A percentile compares a stretch with the other conserved stretches of the same genome.
Conservation (phyloP, 2,888 invertebrate species). For the Cephus spinipes region DNA sequence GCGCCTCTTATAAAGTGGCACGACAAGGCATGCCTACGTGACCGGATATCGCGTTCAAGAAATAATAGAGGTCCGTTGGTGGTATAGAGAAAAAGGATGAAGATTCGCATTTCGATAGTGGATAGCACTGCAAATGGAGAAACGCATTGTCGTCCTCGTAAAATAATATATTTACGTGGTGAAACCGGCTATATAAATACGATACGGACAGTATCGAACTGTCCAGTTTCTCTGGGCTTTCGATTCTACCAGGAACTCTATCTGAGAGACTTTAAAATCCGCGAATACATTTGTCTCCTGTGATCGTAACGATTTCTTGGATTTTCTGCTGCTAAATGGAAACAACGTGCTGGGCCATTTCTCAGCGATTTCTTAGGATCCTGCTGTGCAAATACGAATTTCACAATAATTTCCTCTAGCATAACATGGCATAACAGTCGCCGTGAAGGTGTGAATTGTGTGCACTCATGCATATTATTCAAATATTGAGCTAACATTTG, state of each 20-base stretch:
- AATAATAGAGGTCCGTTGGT: constrained; percentile 7
- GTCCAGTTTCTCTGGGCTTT: neutral
- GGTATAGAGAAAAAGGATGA: neutral
- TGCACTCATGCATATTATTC: neutral
- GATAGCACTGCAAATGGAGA: neutral
- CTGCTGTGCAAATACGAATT: neutral
- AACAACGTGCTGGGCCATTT: neutral
- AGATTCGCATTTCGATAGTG: neutral
- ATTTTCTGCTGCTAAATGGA: neutral
- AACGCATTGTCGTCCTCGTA: neutral
- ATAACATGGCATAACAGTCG: neutral
- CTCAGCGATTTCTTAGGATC: neutral
- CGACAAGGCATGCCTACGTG: constrained; percentile 20
- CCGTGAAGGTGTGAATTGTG: neutral
- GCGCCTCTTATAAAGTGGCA: neutral
- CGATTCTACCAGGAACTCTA: neutral
- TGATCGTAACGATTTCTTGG: neutral
- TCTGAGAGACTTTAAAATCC: neutral
- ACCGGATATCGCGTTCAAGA: constrained; percentile 26
- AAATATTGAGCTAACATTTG: neutral
- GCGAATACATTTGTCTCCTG: neutral
- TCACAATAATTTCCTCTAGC: neutral
- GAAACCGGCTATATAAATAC: neutral
- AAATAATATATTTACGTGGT: neutral
- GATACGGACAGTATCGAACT: neutral